Evolutionary conservation across 1,140 invertebrate species (phyloP).

Genomic region (Cotesia chilonis): DNA sequence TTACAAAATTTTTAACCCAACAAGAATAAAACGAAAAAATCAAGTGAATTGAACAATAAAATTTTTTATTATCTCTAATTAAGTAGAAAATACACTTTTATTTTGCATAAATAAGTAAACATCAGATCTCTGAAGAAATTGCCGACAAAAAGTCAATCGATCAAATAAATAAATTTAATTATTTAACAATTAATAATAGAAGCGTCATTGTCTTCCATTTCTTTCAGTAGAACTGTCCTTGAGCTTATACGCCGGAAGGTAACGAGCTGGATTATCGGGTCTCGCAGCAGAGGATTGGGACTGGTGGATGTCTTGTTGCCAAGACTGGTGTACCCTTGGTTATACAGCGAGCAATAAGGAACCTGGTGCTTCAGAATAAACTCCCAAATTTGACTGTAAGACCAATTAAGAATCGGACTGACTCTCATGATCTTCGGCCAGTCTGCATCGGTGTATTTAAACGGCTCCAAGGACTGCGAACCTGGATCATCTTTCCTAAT

Average conservation of each 20-base stretch:
- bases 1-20: too few relatives aligned
- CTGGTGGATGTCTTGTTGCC: conserved; percentile 80
- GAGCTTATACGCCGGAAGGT: conserved; percentile 84
- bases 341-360: conserved; percentile 90
- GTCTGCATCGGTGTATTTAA: conserved; percentile 73
- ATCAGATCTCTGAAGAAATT: not conserved
- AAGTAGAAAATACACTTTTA: too few relatives aligned
- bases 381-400: conserved; percentile 88
- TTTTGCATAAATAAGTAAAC: too few relatives aligned
- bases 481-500: conserved; percentile 86
- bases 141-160: not conserved
- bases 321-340: conserved; percentile 89
- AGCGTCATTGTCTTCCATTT: conserved; percentile 69
- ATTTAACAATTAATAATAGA: not conserved
- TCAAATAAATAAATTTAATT: conserved; percentile 11
- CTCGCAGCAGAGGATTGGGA: conserved; percentile 78
- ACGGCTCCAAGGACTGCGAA: conserved; percentile 71
- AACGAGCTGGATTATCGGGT: conserved; percentile 66
- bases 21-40: too few relatives aligned
- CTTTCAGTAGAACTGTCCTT: conserved; percentile 75
- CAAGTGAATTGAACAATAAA: too few relatives aligned
- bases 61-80: too few relatives aligned
- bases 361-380: conserved; percentile 81
- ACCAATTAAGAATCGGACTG: conserved; percentile 89
- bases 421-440: conserved; percentile 91